Percentiles rank a stretch among this genome's conserved stretches.
phyloP scores from a whole-genome alignment of 2,113 vertebrate species.

The Alligator mississippiensis region DNA sequence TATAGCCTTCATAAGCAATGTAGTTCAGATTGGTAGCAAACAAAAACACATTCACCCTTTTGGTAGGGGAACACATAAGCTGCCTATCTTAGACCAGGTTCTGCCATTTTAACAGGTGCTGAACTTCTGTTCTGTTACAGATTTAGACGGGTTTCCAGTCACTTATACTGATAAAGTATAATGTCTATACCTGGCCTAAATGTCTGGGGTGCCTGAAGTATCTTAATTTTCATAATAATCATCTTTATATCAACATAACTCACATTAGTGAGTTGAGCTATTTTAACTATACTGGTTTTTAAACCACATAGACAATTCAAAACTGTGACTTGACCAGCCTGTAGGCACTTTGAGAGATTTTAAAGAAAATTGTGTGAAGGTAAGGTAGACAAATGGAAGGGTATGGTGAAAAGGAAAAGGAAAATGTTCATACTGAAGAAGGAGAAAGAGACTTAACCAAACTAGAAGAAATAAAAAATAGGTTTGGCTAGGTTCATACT shows the following conservation, averaged over 20 bases:
- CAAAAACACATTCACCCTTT: too few species aligned
- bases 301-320: not conserved
- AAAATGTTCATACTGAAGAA: not conserved
- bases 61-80: too few species aligned
- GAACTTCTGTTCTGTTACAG: too few species aligned
- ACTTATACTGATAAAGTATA: too few species aligned
- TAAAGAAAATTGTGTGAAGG: fast-evolving
- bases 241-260: not conserved
- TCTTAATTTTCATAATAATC: not conserved
- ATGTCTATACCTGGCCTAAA: not conserved
- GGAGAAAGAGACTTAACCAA: not conserved
- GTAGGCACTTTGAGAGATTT: not conserved
- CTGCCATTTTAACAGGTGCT: too few species aligned
- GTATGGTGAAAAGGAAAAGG: not conserved
- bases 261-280: not conserved
- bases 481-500: not conserved
- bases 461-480: not conserved
- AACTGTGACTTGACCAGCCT: fast-evolving
- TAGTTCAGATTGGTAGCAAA: too few species aligned
- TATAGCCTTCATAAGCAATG: not conserved
- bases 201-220: not conserved
- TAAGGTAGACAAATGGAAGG: not conserved
- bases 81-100: too few species aligned
- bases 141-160: too few species aligned
- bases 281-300: not conserved